These are phyloP conservation scores for Oryzias sinensis DNA, from an alignment of 2,797 vertebrate species.

Conservation along the genomic window DNA sequence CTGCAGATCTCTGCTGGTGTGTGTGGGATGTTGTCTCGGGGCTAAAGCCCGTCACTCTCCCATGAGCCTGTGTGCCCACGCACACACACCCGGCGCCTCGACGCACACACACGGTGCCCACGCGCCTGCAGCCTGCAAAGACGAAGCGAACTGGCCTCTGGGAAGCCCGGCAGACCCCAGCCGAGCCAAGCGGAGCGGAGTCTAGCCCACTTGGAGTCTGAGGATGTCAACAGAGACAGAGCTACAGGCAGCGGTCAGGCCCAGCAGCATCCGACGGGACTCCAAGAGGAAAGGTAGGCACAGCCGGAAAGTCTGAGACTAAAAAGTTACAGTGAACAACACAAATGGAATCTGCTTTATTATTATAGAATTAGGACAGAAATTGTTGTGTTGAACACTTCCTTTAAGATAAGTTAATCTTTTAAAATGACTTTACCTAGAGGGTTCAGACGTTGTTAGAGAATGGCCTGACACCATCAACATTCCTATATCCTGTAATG, in stretches of 20 bases:
- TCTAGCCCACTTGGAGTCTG: slow-evolving; percentile 67
- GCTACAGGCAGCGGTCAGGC: slow-evolving; percentile 81
- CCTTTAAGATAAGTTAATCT: background rate
- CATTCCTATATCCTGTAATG: too few relatives aligned
- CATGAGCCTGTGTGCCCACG: slow-evolving; percentile 77
- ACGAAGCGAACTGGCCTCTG: slow-evolving; percentile 65
- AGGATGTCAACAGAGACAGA: slow-evolving; percentile 82
- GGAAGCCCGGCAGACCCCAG: slow-evolving; percentile 51
- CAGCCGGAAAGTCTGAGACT: background rate
- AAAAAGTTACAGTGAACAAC: background rate
- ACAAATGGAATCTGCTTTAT: background rate
- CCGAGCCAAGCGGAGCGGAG: slow-evolving; percentile 62
- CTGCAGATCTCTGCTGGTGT: slow-evolving; percentile 69
- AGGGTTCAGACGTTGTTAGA: background rate
- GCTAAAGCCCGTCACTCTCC: slow-evolving; percentile 74
- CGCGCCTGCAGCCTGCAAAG: slow-evolving; percentile 58
- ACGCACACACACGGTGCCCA: slow-evolving; percentile 70
- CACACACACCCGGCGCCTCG: slow-evolving; percentile 74
- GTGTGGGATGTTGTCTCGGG: slow-evolving; percentile 74
- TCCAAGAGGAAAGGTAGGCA: slow-evolving; percentile 78
- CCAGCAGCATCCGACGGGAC: slow-evolving; percentile 80
- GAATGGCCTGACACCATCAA: too few relatives aligned
- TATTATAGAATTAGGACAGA: too few relatives aligned
- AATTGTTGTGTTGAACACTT: background rate
- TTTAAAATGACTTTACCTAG: background rate